Evolutionary conservation across 2,797 vertebrate genomes (phyloP), one percentile per base, ranked within the genome.

Genomic region (Helostoma temminkii): DNA sequence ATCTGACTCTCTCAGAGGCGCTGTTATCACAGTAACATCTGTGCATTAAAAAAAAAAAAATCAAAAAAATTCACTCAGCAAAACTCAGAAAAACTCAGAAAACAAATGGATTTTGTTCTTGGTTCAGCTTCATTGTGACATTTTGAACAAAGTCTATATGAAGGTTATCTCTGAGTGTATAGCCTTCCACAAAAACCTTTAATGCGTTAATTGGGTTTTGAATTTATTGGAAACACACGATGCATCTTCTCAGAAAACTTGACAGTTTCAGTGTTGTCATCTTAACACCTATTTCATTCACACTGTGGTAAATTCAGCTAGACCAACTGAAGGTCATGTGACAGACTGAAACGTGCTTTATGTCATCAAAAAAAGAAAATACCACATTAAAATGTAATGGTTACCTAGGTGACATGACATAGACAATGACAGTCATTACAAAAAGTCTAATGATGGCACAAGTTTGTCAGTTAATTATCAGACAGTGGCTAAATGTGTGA

Each of bases 401-500:
- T 96, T 92, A 82, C 88, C 82, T 36, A 84, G 94, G 93, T 90
- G 95, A 94, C 95, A 78, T 84, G 85, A n/a, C n/a, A n/a, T n/a
- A n/a, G n/a, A n/a, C n/a, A n/a, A n/a, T n/a, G n/a, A 32, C 37
- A 42, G 5, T 54, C 25, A 24, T 30, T 45, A 15, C 19, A 49
- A 24, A 55, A 5, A 11, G 4, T 25, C n/a, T 12, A 37, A 15
- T 30, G 28, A 8, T 30, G 4, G 4, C 4, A 30, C 28, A 8
- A 37, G 16, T 4, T 30, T 8, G 28, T 30, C n/a, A n/a, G n/a
- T n/a, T n/a, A n/a, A n/a, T n/a, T n/a, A n/a, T n/a, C n/a, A 32
- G 8, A 32, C 8, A 32, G n/a, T n/a, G n/a, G n/a, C n/a, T n/a
- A n/a, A n/a, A n/a, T n/a, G n/a, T n/a, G n/a, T n/a, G n/a, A n/a